Conservation (phyloP, 2,888 invertebrate genomes). For the Mythimna ferrago region DNA sequence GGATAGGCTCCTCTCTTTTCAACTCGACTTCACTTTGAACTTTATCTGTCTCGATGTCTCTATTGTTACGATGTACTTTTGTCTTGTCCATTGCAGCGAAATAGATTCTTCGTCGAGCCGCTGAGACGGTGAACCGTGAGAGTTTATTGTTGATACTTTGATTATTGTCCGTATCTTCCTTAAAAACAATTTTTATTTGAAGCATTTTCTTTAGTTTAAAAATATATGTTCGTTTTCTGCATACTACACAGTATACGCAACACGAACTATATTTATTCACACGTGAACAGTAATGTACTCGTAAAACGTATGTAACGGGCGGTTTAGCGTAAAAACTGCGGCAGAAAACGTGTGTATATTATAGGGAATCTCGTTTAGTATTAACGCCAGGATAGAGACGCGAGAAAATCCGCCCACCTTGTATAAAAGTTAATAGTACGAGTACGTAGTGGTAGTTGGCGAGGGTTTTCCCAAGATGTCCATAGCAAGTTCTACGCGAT, state of each 20-base stretch:
- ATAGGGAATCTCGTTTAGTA: slow-evolving; percentile 66
- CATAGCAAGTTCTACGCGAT: slow-evolving; percentile 66
- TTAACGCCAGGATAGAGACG: slow-evolving; percentile 59
- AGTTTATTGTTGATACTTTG: slow-evolving; percentile 28
- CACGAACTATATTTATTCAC: slow-evolving; percentile 19
- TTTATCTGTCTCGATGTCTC: slow-evolving; percentile 64
- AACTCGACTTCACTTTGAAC: slow-evolving; percentile 63
- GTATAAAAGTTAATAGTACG: slow-evolving; percentile 70
- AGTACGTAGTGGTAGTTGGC: slow-evolving; percentile 54
- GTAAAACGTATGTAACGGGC: slow-evolving; percentile 33
- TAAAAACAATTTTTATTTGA: background rate
- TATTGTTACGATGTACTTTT: slow-evolving; percentile 62
- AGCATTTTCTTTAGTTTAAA: background rate
- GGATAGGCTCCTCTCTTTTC: slow-evolving; percentile 59
- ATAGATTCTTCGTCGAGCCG: slow-evolving; percentile 28
- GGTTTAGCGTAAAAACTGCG: slow-evolving; percentile 36
- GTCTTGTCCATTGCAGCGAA: slow-evolving; percentile 48
- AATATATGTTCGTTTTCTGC: background rate
- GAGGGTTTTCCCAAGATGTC: slow-evolving; percentile 74
- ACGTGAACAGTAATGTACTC: slow-evolving; percentile 31
- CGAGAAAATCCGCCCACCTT: slow-evolving; percentile 66
- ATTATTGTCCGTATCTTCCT: slow-evolving; percentile 13
- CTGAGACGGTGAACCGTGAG: slow-evolving; percentile 6
- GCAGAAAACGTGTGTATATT: slow-evolving; percentile 31
- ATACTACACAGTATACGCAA: background rate